These are phyloP conservation scores for Drosophila longiperda DNA, from an alignment of 2,888 invertebrate species.

Conservation along the genomic window DNA sequence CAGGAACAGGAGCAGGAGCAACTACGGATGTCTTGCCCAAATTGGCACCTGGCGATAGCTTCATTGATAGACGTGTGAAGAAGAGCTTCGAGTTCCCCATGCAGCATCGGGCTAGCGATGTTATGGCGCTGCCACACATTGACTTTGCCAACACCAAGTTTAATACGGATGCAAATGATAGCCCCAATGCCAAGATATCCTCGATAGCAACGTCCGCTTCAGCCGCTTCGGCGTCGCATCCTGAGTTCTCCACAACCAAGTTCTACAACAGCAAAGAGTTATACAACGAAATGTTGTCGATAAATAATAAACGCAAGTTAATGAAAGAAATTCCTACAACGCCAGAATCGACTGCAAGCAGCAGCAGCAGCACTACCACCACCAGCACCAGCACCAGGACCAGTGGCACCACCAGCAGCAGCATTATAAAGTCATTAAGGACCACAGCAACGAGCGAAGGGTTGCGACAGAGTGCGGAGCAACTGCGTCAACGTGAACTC, in stretches of 20 bases:
- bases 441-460: slow-evolving; percentile 34
- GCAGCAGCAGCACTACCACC: slow-evolving; percentile 32
- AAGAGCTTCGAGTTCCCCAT: slow-evolving; percentile 84
- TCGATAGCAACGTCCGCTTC: neutral
- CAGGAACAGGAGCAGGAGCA: neutral
- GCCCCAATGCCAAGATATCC: slow-evolving; percentile 9
- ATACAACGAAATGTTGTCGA: slow-evolving; percentile 84
- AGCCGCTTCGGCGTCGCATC: slow-evolving; percentile 65
- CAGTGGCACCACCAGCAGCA: slow-evolving; percentile 24
- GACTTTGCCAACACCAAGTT: slow-evolving; percentile 85
- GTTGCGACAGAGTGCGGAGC: slow-evolving; percentile 49
- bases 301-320: slow-evolving; percentile 79
- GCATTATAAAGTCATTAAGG: slow-evolving; percentile 69
- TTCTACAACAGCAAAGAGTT: slow-evolving; percentile 85
- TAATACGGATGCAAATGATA: slow-evolving; percentile 73
- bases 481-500: slow-evolving; percentile 44
- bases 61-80: slow-evolving; percentile 84
- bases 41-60: slow-evolving; percentile 59
- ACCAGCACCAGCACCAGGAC: slow-evolving; percentile 21
- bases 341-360: slow-evolving; percentile 7
- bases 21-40: slow-evolving; percentile 8
- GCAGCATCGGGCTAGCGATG: slow-evolving; percentile 81
- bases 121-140: slow-evolving; percentile 77
- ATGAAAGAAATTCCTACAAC: slow-evolving; percentile 55
- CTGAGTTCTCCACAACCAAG: slow-evolving; percentile 85